These are phyloP conservation scores for Chrysotoxum bicinctum DNA, from an alignment of 2,888 invertebrate species.

Conservation along the genomic window DNA sequence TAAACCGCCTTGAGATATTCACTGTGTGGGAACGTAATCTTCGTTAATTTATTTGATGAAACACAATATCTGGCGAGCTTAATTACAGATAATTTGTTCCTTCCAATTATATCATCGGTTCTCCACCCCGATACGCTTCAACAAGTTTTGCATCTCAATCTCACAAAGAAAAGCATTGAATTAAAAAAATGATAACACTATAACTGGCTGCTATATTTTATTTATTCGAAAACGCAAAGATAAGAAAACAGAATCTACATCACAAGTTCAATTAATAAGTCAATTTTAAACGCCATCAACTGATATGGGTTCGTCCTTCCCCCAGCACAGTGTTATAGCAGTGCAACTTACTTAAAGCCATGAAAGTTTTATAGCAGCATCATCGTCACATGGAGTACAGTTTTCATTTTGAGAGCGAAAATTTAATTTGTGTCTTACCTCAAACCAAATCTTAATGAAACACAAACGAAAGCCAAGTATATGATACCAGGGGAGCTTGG, in stretches of 20 bases:
- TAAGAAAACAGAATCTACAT: constrained; percentile 46
- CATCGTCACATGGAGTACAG: not conserved
- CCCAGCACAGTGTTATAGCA: not conserved
- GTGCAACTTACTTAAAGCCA: not conserved
- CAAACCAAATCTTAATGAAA: constrained; percentile 33
- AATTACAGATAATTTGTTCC: no score
- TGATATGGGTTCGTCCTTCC: constrained; percentile 46
- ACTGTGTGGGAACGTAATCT: no score
- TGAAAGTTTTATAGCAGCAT: constrained; percentile 40
- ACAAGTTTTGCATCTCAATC: constrained; percentile 13
- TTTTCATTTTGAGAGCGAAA: constrained; percentile 10
- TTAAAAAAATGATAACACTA: constrained; percentile 18
- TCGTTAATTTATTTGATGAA: no score
- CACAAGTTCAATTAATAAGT: constrained; percentile 66
- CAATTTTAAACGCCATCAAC: constrained; percentile 52
- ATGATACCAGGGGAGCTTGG: not conserved
- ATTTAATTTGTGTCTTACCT: constrained; percentile 42
- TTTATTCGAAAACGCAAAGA: constrained; percentile 10
- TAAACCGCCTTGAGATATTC: no score
- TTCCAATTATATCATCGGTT: no score
- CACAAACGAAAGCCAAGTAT: not conserved
- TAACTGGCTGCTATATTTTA: not conserved
- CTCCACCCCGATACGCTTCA: not conserved
- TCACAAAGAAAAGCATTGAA: constrained; percentile 1
- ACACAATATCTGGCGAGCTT: no score